These are phyloP conservation scores for Diachrysia chrysitis DNA, from an alignment of 2,888 invertebrate genomes.

Conservation along the genomic window DNA sequence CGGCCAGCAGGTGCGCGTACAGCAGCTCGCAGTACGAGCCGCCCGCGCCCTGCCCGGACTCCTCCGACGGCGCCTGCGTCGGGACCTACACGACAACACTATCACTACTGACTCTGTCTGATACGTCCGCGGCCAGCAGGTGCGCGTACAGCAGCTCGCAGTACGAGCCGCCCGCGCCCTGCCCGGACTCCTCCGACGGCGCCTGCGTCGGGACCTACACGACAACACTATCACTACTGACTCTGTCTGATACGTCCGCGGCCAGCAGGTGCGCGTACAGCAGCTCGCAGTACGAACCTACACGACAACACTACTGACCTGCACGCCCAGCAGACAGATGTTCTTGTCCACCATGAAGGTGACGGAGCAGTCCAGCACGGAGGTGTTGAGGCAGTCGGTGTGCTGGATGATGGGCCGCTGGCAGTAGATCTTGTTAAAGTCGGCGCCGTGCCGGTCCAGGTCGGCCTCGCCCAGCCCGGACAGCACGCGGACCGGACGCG, in stretches of 20 bases:
- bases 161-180: conserved; percentile 81
- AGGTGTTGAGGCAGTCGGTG: conserved; percentile 93
- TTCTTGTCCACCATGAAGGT: conserved; percentile 95
- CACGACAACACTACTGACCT: conserved; percentile 76
- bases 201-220: conserved; percentile 93
- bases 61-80: conserved; percentile 91
- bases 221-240: too few species aligned
- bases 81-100: conserved; percentile 88
- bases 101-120: too few species aligned
- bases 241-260: conserved; percentile 87
- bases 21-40: conserved; percentile 92
- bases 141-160: conserved; percentile 95
- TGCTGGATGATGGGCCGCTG: conserved; percentile 91
- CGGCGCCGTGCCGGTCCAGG: conserved; percentile 71
- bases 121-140: conserved; percentile 92
- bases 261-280: conserved; percentile 95
- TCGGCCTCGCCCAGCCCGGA: conserved; percentile 57
- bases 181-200: conserved; percentile 84
- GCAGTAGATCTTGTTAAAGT: conserved; percentile 91
- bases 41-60: conserved; percentile 67
- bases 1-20: conserved; percentile 94
- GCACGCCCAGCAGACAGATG: conserved; percentile 93
- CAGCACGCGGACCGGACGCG: conserved; percentile 18
- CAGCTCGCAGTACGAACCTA: conserved; percentile 91
- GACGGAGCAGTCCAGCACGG: conserved; percentile 93